Evolutionary conservation across 2,113 vertebrate genomes (phyloP).

Genomic region (Epinephelus cyanopodus): DNA sequence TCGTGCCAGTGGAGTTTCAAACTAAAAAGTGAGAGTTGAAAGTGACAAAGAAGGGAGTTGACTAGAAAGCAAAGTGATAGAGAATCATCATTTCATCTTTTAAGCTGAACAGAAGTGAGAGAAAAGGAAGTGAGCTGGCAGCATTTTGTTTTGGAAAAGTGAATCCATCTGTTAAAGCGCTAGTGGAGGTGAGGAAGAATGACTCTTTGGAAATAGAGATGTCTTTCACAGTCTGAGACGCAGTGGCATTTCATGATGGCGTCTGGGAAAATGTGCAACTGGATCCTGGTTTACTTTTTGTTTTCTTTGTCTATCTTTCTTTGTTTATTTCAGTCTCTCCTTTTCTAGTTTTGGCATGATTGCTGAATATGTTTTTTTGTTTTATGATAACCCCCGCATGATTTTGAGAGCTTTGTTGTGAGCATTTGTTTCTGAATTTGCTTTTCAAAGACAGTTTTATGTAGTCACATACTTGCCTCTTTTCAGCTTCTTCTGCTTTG

Average conservation of each 20-base stretch:
- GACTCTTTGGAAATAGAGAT: slow-evolving; percentile 48
- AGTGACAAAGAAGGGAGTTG: background rate
- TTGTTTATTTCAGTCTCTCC: background rate
- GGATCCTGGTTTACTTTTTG: background rate
- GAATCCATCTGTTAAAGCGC: background rate
- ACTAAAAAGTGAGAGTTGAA: background rate
- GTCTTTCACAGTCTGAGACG: slow-evolving; percentile 59
- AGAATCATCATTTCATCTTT: background rate
- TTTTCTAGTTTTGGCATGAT: background rate
- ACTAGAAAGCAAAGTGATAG: background rate
- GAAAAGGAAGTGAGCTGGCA: background rate
- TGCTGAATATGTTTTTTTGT: slow-evolving; percentile 11
- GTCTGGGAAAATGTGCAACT: slow-evolving; percentile 19
- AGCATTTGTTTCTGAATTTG: slow-evolving; percentile 21
- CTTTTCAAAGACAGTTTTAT: slow-evolving; percentile 31
- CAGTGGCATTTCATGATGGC: slow-evolving; percentile 5
- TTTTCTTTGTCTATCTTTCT: slow-evolving; percentile 2
- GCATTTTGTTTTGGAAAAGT: slow-evolving; percentile 14
- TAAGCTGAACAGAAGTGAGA: background rate
- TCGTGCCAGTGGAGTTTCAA: background rate
- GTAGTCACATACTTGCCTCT: background rate
- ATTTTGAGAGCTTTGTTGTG: background rate
- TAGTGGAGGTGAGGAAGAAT: background rate
- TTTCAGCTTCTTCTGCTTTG: slow-evolving; percentile 4
- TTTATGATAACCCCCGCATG: background rate